Percentiles rank a stretch among this genome's conserved stretches.
Conservation (phyloP, 2,888 invertebrate species). For the Resseliella maxima region DNA sequence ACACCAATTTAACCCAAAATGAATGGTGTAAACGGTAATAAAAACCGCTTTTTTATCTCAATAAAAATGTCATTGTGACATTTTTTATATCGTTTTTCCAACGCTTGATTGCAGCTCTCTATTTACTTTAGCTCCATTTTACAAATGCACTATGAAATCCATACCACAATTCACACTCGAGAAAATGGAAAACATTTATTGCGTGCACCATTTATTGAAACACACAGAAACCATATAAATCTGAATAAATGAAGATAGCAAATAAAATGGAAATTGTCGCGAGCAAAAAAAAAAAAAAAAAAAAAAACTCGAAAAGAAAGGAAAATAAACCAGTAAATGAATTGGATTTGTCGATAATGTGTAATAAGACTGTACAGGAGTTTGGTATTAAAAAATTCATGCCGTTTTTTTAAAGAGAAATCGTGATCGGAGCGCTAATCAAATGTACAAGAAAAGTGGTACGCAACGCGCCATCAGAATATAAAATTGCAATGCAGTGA, state of each 20-base stretch:
- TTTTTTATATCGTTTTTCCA: background rate
- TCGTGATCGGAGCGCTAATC: conserved; percentile 48
- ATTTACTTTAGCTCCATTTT: background rate
- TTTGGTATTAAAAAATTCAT: background rate
- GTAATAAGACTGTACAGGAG: background rate
- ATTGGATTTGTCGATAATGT: conserved; percentile 30
- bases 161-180: background rate
- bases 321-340: background rate
- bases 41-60: background rate
- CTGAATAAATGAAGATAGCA: conserved; percentile 1
- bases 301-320: background rate
- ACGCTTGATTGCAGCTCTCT: background rate
- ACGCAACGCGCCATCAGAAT: background rate
- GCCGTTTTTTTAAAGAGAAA: background rate
- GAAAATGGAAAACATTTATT: background rate
- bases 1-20: background rate
- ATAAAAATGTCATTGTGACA: background rate
- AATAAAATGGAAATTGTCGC: background rate
- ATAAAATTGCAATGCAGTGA: conserved; percentile 3
- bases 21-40: background rate
- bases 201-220: background rate
- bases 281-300: background rate
- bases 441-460: background rate
- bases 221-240: background rate
- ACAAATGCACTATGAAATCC: background rate